phyloP scores from a whole-genome alignment of 1,140 invertebrate species.

The Rhynchophorus ferrugineus region DNA sequence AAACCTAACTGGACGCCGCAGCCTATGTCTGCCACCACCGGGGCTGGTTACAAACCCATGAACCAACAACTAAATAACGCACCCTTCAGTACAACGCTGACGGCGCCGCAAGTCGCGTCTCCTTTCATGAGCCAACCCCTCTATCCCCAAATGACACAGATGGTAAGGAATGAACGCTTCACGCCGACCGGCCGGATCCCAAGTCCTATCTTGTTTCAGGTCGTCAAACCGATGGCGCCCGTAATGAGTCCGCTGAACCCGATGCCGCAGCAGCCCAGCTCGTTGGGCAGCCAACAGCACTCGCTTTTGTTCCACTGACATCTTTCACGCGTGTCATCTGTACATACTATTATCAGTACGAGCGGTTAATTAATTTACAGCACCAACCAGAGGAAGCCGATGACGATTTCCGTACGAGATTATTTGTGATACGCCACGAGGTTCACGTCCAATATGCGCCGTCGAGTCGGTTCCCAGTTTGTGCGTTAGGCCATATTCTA shows the following conservation, averaged over 20 bases:
- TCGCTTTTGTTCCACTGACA: slow-evolving; percentile 36
- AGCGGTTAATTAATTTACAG: too few species aligned
- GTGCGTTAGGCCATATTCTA: too few species aligned
- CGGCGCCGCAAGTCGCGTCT: slow-evolving; percentile 24
- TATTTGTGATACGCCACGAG: too few species aligned
- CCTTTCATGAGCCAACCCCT: slow-evolving; percentile 14
- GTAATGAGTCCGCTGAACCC: slow-evolving; percentile 30
- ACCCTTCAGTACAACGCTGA: slow-evolving; percentile 25
- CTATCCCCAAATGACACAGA: slow-evolving; percentile 21
- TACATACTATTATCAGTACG: too few species aligned
- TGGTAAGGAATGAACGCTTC: slow-evolving; percentile 26
- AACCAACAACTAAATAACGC: slow-evolving; percentile 44
- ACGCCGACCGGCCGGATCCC: neutral
- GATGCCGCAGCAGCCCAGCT: slow-evolving; percentile 28
- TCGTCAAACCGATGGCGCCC: slow-evolving; percentile 33
- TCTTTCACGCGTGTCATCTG: too few species aligned
- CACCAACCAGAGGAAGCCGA: too few species aligned
- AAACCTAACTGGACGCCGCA: slow-evolving; percentile 73
- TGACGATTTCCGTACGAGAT: too few species aligned
- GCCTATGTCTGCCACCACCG: slow-evolving; percentile 78
- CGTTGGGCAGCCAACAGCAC: slow-evolving; percentile 29
- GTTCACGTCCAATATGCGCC: too few species aligned
- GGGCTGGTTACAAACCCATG: slow-evolving; percentile 75
- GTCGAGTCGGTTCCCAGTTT: too few species aligned
- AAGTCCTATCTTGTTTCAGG: slow-evolving; percentile 25